Conservation (phyloP, 2,888 invertebrate species). For the Pegoplata infirma region DNA sequence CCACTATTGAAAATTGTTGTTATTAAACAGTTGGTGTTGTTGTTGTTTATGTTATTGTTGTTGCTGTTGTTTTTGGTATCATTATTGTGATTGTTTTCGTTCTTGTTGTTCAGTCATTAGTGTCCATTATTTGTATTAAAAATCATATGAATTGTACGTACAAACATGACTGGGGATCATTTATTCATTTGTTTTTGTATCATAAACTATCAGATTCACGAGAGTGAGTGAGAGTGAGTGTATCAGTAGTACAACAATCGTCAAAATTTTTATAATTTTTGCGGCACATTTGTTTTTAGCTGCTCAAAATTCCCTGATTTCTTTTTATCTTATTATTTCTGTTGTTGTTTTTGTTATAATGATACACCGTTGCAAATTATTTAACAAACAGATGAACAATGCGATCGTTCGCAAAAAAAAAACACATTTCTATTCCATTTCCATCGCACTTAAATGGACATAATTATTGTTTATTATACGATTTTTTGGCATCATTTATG, state of each 20-base stretch:
- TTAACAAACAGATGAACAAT: background rate
- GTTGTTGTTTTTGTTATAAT: background rate
- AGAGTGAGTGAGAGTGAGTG: no score
- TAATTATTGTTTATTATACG: constrained; percentile 60
- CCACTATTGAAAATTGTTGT: constrained; percentile 46
- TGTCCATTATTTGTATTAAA: constrained; percentile 48
- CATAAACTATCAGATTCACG: no score
- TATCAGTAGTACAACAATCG: constrained; percentile 42
- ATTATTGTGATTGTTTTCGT: constrained; percentile 26
- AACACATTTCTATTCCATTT: constrained; percentile 9
- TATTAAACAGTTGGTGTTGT: constrained; percentile 21
- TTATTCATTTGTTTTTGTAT: background rate
- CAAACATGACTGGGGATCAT: background rate
- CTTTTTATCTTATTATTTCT: no score
- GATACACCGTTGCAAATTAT: constrained; percentile 52
- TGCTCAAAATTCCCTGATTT: constrained; percentile 23
- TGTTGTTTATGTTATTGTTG: background rate
- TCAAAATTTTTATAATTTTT: constrained; percentile 46
- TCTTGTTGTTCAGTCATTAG: constrained; percentile 56
- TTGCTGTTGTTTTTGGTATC: background rate
- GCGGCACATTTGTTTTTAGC: constrained; percentile 39
- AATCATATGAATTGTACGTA: no score
- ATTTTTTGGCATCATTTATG: constrained; percentile 57
- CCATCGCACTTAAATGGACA: constrained; percentile 44
- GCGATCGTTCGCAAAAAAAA: no score